Conservation (phyloP, 2,113 vertebrate genomes). For the Talpa occidentalis region DNA sequence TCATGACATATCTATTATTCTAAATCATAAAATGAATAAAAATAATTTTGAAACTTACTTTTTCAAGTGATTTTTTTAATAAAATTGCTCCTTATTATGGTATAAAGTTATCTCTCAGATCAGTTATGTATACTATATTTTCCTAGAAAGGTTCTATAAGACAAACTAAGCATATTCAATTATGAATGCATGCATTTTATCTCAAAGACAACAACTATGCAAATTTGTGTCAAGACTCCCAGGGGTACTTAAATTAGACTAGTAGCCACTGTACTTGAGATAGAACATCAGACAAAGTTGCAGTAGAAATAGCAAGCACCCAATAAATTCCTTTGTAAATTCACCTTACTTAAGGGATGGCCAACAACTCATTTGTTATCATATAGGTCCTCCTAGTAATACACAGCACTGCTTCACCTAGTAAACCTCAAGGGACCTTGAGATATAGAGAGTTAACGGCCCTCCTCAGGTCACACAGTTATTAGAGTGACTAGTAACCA, state of each 20-base stretch:
- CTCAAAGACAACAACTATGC: background rate
- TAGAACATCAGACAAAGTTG: background rate
- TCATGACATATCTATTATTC: background rate
- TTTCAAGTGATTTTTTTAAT: background rate
- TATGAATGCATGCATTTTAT: background rate
- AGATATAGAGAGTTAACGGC: background rate
- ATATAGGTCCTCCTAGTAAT: background rate
- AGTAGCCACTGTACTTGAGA: background rate
- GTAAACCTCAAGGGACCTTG: background rate
- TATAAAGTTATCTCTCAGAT: background rate
- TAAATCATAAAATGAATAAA: conserved; percentile 42
- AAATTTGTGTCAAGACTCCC: background rate
- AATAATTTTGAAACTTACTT: no score
- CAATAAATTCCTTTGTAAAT: background rate
- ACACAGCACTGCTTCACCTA: background rate
- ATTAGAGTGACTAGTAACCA: background rate
- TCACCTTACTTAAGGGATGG: background rate
- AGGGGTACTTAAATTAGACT: background rate
- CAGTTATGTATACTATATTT: background rate
- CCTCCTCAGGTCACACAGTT: background rate
- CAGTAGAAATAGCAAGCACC: background rate
- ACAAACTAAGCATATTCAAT: background rate
- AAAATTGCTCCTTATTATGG: background rate
- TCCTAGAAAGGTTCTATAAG: background rate
- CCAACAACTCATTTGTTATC: background rate